Conservation (phyloP, 2,888 invertebrate species). For the Noctua comes region DNA sequence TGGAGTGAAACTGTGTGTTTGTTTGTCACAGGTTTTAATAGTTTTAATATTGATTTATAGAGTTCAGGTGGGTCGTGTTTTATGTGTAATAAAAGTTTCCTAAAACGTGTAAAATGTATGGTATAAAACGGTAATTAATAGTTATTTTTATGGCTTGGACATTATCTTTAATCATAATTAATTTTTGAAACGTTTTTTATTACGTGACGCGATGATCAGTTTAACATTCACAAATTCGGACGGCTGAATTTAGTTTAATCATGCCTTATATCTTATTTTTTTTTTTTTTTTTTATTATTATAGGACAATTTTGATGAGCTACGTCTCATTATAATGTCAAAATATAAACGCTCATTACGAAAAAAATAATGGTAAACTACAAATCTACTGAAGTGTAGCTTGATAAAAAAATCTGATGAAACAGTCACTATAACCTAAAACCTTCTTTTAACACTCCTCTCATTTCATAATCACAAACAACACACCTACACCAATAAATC, state of each 20-base stretch:
- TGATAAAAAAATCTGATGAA: background rate
- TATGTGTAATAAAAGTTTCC: constrained; percentile 60
- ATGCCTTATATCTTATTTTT: background rate
- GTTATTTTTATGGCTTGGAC: constrained; percentile 36
- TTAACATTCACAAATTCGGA: background rate
- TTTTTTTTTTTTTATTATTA: too few relatives aligned
- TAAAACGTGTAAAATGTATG: constrained; percentile 56
- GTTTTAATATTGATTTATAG: constrained; percentile 63
- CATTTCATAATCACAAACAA: constrained; percentile 22
- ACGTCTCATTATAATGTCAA: background rate
- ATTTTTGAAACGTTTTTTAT: constrained; percentile 17
- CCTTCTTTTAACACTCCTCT: background rate
- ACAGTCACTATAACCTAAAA: background rate
- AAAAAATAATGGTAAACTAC: background rate
- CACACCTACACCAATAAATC: constrained; percentile 37
- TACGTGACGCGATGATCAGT: background rate
- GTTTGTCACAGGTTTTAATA: constrained; percentile 66
- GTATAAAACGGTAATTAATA: constrained; percentile 58
- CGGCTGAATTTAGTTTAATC: background rate
- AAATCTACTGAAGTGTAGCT: background rate
- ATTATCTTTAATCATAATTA: constrained; percentile 41
- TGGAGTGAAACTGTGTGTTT: constrained; percentile 58
- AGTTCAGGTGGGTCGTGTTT: constrained; percentile 62
- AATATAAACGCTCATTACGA: too few relatives aligned
- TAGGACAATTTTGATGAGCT: background rate